These are phyloP conservation scores for Choristoneura rosaceana DNA, from an alignment of 2,888 invertebrate genomes.

Conservation along the genomic window DNA sequence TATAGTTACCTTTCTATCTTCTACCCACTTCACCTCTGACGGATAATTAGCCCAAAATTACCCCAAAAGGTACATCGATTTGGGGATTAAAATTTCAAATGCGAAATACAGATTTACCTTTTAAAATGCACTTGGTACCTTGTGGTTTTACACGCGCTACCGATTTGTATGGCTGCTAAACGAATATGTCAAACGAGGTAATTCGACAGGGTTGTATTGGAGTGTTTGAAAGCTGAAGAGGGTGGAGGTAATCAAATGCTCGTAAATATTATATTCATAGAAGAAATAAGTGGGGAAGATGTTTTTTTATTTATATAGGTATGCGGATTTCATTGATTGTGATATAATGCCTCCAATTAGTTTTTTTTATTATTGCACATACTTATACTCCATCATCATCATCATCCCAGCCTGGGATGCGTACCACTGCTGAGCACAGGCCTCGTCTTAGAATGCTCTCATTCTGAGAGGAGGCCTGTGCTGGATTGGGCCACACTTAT, in stretches of 20 bases:
- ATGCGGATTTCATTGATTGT: too few relatives aligned
- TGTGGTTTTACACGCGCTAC: background rate
- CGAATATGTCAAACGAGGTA: slow-evolving; percentile 7
- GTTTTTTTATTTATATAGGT: too few relatives aligned
- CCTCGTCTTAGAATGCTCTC: too few relatives aligned
- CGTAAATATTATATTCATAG: slow-evolving; percentile 17
- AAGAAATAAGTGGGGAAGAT: too few relatives aligned
- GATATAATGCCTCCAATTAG: too few relatives aligned
- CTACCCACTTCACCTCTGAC: slow-evolving; percentile 70
- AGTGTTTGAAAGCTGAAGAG: slow-evolving; percentile 7
- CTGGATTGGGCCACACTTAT: too few relatives aligned
- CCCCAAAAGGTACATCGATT: slow-evolving; percentile 43
- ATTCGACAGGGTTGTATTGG: slow-evolving; percentile 17
- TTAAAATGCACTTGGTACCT: slow-evolving; percentile 8
- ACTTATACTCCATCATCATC: too few relatives aligned
- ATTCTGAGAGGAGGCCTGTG: too few relatives aligned
- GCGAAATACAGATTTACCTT: background rate
- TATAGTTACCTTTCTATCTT: slow-evolving; percentile 58
- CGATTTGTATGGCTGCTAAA: background rate
- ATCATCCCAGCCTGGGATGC: too few relatives aligned
- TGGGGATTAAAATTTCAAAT: slow-evolving; percentile 25
- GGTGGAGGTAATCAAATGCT: background rate
- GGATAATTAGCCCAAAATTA: slow-evolving; percentile 51
- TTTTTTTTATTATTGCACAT: too few relatives aligned
- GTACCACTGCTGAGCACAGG: too few relatives aligned